Evolutionary conservation across 1,140 invertebrate species (phyloP), one percentile per base, ranked within the genome.

Genomic region (Pectinophora gossypiella): DNA sequence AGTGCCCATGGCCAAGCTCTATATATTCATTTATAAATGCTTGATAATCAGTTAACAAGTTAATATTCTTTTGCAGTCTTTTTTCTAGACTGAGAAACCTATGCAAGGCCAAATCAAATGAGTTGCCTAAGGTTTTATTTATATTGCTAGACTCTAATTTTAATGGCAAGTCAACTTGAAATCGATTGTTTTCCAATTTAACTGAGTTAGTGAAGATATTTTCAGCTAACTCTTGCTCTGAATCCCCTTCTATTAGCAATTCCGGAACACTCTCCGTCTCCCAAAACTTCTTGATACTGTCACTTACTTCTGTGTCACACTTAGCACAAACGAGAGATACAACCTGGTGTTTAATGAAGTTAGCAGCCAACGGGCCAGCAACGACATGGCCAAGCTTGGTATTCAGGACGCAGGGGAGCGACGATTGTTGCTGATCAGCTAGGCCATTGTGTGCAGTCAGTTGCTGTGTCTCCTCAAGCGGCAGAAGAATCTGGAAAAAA

Each of bases 401-500:
- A 15, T 38, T 38, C 4, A 38, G 5, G 13, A 38, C 3, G 36
- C 36, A 15, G 3, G 36, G 36, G 4, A 4, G 4, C 13, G 9
- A n/a, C 4, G 36, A 9, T 15, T 15, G 13, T n/a, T 7, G 9
- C 9, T 9, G 9, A 15, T 38, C 36, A n/a, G n/a, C n/a, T n/a
- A n/a, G n/a, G 36, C 13, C 13, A 15, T 9, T 15, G 36, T n/a
- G 4, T 9, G n/a, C n/a, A n/a, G n/a, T n/a, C n/a, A 38, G 13
- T 3, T 15, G 36, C 4, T 38, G 7, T 15, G 36, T 15, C 36
- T 9, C 13, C 13, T 38, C 36, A 9, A 38, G 36, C 9, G 32
- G 43, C 19, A 21, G 45, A 6, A 59, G 19, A 10, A 35, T 19
- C 52, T 59, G 57, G 20, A 51, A 59, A 48, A 59, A 59, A 12